Percentiles rank a stretch among this genome's conserved stretches.
These are phyloP conservation scores for Nothoprocta perdicaria DNA, from an alignment of 2,113 vertebrate species.

Conservation along the genomic window DNA sequence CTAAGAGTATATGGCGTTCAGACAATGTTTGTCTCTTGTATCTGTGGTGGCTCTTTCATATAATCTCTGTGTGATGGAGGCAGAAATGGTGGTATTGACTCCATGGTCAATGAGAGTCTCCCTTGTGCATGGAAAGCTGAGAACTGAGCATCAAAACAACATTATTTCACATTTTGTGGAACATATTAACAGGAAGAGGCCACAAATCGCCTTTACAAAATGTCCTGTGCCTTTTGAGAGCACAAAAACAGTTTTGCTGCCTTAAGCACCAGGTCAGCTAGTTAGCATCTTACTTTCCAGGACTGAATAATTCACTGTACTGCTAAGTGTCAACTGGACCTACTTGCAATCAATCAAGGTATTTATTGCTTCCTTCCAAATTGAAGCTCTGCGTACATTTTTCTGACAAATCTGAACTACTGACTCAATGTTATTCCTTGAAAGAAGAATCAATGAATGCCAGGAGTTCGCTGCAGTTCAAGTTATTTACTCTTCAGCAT, in stretches of 20 bases:
- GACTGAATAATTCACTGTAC: conserved; percentile 51
- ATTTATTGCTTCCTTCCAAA: conserved; percentile 42
- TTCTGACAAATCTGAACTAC: conserved; percentile 59
- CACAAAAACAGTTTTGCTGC: conserved; percentile 20
- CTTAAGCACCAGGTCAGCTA: conserved; percentile 34
- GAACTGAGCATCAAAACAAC: background rate
- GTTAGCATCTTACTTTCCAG: conserved; percentile 55
- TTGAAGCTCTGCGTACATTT: conserved; percentile 41
- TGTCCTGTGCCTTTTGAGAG: background rate
- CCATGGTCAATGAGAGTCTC: background rate
- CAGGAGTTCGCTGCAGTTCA: conserved; percentile 27
- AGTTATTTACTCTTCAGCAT: conserved; percentile 32
- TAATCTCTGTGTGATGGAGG: background rate
- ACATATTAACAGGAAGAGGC: fast-evolving
- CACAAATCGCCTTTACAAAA: conserved; percentile 2
- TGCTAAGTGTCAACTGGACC: conserved; percentile 4
- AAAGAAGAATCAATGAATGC: conserved; percentile 7
- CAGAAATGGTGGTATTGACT: background rate
- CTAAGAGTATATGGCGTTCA: background rate
- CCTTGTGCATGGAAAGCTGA: background rate
- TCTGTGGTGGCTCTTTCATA: background rate
- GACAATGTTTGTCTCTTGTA: background rate
- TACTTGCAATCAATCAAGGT: conserved; percentile 53
- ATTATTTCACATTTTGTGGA: background rate
- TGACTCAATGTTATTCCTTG: conserved; percentile 30